Percentiles rank a stretch among this genome's conserved stretches.
These are phyloP conservation scores for Colius striatus DNA, from an alignment of 2,113 vertebrate genomes.

Conservation along the genomic window DNA sequence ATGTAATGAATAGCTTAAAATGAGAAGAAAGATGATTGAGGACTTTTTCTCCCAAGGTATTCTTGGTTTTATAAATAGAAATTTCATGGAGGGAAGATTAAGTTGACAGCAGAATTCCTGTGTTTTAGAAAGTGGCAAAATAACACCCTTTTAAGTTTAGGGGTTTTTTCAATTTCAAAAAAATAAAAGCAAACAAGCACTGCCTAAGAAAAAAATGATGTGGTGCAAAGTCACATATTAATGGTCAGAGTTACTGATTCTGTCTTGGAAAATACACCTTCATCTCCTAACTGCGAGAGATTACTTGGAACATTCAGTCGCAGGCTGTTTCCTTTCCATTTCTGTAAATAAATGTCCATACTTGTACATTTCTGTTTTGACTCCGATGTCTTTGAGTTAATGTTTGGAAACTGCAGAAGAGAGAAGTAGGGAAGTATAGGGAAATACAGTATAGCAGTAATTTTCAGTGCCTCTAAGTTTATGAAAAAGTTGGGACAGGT, in stretches of 20 bases:
- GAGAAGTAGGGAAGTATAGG: not conserved
- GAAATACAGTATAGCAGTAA: not conserved
- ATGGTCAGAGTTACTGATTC: not conserved
- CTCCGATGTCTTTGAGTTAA: rapidly evolving
- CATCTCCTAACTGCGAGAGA: not conserved
- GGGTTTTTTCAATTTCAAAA: not conserved
- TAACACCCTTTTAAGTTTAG: not conserved
- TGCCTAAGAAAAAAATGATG: not conserved
- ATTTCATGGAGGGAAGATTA: not conserved
- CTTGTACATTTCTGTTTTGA: not conserved
- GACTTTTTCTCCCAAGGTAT: not conserved
- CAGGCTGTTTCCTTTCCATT: not conserved
- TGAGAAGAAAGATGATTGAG: not conserved
- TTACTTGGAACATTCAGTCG: not conserved
- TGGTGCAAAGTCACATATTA: not conserved
- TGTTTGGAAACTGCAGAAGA: not conserved
- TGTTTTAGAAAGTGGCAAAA: not conserved
- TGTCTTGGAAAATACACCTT: not conserved
- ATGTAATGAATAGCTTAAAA: not conserved
- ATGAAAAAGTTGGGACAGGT: not conserved
- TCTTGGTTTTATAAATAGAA: not conserved
- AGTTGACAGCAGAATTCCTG: not conserved
- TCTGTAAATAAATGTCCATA: not conserved
- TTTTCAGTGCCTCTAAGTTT: not conserved
- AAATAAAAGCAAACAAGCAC: not conserved